phyloP scores from a whole-genome alignment of 2,888 invertebrate species.

The Parthenolecanium corni region DNA sequence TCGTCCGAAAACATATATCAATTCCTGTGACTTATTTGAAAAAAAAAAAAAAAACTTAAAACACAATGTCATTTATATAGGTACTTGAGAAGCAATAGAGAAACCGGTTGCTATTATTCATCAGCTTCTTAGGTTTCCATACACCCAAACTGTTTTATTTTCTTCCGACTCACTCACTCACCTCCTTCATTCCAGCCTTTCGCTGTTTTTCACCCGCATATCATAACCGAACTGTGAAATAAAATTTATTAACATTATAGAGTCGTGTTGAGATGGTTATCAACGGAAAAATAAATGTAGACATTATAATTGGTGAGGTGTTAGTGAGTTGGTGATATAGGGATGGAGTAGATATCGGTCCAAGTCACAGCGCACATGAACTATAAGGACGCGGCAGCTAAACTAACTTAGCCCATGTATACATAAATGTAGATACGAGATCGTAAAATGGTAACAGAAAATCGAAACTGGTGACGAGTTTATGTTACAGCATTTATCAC shows the following conservation, averaged over 20 bases:
- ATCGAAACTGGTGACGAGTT: slow-evolving; percentile 22
- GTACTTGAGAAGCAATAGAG: too few relatives aligned
- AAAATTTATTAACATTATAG: slow-evolving; percentile 24
- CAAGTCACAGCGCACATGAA: too few relatives aligned
- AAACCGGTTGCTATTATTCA: too few relatives aligned
- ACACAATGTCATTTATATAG: too few relatives aligned
- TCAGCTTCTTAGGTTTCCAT: too few relatives aligned
- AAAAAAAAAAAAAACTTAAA: too few relatives aligned
- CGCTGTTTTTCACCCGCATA: slow-evolving; percentile 14
- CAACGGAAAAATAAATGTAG: slow-evolving; percentile 15
- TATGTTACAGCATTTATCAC: slow-evolving; percentile 25
- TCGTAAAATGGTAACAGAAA: background rate
- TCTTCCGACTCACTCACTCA: too few relatives aligned
- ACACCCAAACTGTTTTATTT: too few relatives aligned
- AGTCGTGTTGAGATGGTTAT: slow-evolving; percentile 26
- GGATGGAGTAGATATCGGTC: background rate
- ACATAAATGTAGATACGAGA: background rate
- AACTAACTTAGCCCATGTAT: background rate
- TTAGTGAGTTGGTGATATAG: slow-evolving; percentile 22
- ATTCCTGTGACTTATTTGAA: too few relatives aligned
- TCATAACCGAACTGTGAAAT: slow-evolving; percentile 4
- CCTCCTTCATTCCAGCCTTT: background rate
- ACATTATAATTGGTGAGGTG: slow-evolving; percentile 26
- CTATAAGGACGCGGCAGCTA: background rate
- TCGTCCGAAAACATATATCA: too few relatives aligned